phyloP scores from a whole-genome alignment of 1,140 invertebrate species.

The Apocrypta bakeri region DNA sequence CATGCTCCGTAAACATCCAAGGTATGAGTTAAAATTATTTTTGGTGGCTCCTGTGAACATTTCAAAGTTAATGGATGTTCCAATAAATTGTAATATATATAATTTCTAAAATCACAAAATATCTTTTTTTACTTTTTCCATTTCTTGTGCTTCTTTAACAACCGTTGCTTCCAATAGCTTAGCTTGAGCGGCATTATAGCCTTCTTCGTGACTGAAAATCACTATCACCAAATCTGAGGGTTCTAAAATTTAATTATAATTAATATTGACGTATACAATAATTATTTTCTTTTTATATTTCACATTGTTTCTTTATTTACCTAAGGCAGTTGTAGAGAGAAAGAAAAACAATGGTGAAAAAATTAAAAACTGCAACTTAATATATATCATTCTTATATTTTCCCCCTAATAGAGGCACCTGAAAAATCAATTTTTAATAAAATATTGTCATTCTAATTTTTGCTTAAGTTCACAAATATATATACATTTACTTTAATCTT shows the following conservation, averaged over 20 bases:
- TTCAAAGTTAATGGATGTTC: not conserved
- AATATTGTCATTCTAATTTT: not conserved
- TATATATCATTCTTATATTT: constrained; percentile 23
- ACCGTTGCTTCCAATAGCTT: constrained; percentile 61
- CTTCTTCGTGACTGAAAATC: constrained; percentile 69
- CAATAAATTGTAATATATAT: not conserved
- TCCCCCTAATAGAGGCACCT: not conserved
- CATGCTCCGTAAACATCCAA: constrained; percentile 79
- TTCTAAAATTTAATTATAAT: constrained; percentile 58
- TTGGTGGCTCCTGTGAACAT: constrained; percentile 61
- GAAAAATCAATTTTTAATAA: no score
- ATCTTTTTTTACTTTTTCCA: constrained; percentile 61
- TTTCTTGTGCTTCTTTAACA: constrained; percentile 58
- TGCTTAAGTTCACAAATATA: no score
- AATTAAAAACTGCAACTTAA: constrained; percentile 11
- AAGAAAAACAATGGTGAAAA: constrained; percentile 1
- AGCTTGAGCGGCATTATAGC: constrained; percentile 68
- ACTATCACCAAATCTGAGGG: constrained; percentile 62
- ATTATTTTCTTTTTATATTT: not conserved
- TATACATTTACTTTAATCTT: not conserved
- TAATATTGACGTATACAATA: not conserved
- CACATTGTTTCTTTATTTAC: constrained; percentile 14
- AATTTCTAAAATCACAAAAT: not conserved
- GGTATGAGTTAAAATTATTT: constrained; percentile 78
- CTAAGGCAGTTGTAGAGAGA: constrained; percentile 38